Evolutionary conservation across 2,888 invertebrate genomes (phyloP), one percentile per base, ranked within the genome.

Genomic region (Venusia cambrica): DNA sequence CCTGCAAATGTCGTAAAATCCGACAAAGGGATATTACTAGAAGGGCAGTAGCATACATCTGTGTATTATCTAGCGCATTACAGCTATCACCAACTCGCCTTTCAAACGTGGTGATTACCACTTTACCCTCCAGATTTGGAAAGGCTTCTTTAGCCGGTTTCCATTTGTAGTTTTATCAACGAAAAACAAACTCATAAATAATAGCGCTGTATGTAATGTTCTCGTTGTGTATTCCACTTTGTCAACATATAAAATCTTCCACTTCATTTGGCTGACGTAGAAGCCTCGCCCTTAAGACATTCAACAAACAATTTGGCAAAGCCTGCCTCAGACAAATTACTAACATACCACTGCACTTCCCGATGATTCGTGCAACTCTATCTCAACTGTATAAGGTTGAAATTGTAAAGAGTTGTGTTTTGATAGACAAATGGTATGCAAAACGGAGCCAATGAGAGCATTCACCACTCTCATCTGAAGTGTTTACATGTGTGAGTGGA

Each of bases 271-370:
- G 14, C 24, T 13, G 8, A 12, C 13, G 24, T 24, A 22, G n/a
- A n/a, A n/a, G 18, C 10, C 20, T 20, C 5, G 3, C 24, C 6
- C 13, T 24, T 24, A 24, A 24, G 21, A 21, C 21, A 21, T 21
- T 21, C 21, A 21, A 14, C 24, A 24, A 24, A 24, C 12, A 24
- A 24, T 24, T 24, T 24, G 24, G 24, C 24, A 24, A n/a, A 24
- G 24, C 13, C 24, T 24, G 14, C 24, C 24, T 24, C 11, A 1
- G 7, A 1, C 13, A 11, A 13, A 1, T 14, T 4, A 24, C 24
- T 5, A 21, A 21, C 21, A 2, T 14, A 13, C 24, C 7, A 1
- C 5, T 3, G 2, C 5, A 11, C 4, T 2, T 8, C 4, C 14
- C n/a, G n/a, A 4, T 8, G 7, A n/a, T 2, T 26, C n/a, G n/a